A percentile compares a stretch with the other conserved stretches of the same genome.
These are phyloP conservation scores for Xenentodon cancila DNA, from an alignment of 2,797 vertebrate genomes.

Conservation along the genomic window DNA sequence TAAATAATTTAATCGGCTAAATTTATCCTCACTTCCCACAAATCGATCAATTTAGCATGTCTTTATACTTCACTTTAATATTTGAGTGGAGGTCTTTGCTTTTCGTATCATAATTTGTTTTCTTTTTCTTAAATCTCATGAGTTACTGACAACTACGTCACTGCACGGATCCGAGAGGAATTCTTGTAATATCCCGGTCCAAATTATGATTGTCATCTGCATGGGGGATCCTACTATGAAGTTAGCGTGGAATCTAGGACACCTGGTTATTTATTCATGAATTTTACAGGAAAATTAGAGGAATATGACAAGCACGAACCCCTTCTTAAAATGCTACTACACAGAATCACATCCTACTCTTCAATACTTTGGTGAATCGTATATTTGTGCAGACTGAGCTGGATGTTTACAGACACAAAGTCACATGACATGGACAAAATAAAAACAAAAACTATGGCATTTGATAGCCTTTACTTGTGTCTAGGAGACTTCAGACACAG, in stretches of 20 bases:
- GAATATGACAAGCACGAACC: neutral
- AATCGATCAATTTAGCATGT: too few species aligned
- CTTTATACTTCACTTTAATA: too few species aligned
- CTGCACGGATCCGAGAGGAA: slow-evolving; percentile 1
- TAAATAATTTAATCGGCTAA: slow-evolving; percentile 5
- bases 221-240: slow-evolving; percentile 9
- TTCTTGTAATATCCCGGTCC: neutral
- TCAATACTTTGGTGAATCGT: neutral
- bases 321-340: slow-evolving; percentile 10
- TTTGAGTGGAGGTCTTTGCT: too few species aligned
- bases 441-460: neutral
- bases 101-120: too few species aligned
- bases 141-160: slow-evolving; percentile 5
- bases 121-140: too few species aligned
- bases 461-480: neutral
- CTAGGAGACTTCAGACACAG: slow-evolving; percentile 1
- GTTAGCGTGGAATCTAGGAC: slow-evolving; percentile 1
- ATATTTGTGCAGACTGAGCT: slow-evolving; percentile 12
- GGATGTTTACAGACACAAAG: slow-evolving; percentile 5
- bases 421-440: neutral
- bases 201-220: slow-evolving; percentile 11
- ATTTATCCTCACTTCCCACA: slow-evolving; percentile 5
- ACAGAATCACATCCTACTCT: slow-evolving; percentile 2
- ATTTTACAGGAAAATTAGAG: slow-evolving; percentile 11
- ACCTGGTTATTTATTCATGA: slow-evolving; percentile 25